phyloP scores from a whole-genome alignment of 1,140 invertebrate species.

The Coenobita brevimanus region DNA sequence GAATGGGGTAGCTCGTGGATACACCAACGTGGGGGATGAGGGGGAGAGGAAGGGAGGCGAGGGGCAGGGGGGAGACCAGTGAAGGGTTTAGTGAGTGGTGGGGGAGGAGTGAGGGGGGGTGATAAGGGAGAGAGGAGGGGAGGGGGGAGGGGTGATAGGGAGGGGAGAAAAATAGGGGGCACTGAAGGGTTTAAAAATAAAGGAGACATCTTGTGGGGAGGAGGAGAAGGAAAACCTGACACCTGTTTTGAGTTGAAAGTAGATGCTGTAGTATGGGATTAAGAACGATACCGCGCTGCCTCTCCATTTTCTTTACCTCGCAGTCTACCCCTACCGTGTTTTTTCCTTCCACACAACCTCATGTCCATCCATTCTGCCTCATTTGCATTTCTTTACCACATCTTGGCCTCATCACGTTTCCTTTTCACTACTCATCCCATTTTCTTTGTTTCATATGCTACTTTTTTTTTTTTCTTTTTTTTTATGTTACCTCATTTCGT shows the following conservation, averaged over 20 bases:
- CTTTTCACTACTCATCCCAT: neutral
- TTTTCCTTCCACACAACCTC: too few species aligned
- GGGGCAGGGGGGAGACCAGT: too few species aligned
- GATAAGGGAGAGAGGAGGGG: neutral
- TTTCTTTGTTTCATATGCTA: neutral
- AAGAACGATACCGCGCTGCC: neutral
- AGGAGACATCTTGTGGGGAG: too few species aligned
- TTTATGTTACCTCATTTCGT: neutral
- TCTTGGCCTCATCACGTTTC: slow-evolving; percentile 4
- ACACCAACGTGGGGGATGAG: too few species aligned
- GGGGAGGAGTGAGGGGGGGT: neutral
- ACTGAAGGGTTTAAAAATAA: too few species aligned
- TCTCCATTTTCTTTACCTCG: neutral
- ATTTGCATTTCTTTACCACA: too few species aligned
- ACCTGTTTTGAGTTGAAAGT: neutral
- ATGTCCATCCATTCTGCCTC: too few species aligned
- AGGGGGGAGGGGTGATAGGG: neutral
- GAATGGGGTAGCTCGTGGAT: too few species aligned
- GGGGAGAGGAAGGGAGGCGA: too few species aligned
- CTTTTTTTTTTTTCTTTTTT: neutral
- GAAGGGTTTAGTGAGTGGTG: neutral
- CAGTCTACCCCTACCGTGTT: too few species aligned
- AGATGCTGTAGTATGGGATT: neutral
- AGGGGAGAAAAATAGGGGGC: too few species aligned
- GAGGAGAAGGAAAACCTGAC: neutral